A percentile compares a stretch with the other conserved stretches of the same genome.
phyloP scores from a whole-genome alignment of 2,888 invertebrate species.

The Plagiodera versicolora region DNA sequence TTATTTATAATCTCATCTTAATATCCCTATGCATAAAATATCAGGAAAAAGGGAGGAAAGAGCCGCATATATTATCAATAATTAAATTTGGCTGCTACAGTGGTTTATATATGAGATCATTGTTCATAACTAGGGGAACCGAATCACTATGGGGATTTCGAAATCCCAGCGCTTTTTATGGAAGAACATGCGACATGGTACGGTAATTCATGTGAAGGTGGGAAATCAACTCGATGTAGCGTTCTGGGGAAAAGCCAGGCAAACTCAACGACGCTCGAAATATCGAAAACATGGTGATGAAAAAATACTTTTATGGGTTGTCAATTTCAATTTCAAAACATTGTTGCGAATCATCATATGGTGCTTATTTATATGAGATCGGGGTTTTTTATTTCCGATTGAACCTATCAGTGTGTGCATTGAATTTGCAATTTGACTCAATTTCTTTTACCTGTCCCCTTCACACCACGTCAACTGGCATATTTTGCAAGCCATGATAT shows the following conservation, averaged over 20 bases:
- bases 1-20: no score
- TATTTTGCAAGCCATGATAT: not conserved
- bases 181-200: constrained; percentile 20
- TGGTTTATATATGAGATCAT: constrained; percentile 42
- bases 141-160: constrained; percentile 36
- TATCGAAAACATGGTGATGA: no score
- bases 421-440: no score
- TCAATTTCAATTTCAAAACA: no score
- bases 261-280: no score
- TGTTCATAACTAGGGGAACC: constrained; percentile 20
- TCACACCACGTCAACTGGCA: not conserved
- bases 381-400: no score
- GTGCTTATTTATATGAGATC: no score
- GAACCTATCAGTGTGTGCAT: no score
- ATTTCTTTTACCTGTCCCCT: no score
- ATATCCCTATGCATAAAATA: no score
- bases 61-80: constrained; percentile 47
- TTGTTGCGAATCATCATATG: no score
- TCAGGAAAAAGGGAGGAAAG: constrained; percentile 1
- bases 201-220: constrained; percentile 25
- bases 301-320: no score
- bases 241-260: constrained; percentile 20
- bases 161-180: constrained; percentile 32
- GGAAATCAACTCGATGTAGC: constrained; percentile 30
- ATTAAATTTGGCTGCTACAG: constrained; percentile 48